Evolutionary conservation across 2,888 invertebrate genomes (phyloP), one percentile per base, ranked within the genome.

Genomic region (Mythimna vitellina): DNA sequence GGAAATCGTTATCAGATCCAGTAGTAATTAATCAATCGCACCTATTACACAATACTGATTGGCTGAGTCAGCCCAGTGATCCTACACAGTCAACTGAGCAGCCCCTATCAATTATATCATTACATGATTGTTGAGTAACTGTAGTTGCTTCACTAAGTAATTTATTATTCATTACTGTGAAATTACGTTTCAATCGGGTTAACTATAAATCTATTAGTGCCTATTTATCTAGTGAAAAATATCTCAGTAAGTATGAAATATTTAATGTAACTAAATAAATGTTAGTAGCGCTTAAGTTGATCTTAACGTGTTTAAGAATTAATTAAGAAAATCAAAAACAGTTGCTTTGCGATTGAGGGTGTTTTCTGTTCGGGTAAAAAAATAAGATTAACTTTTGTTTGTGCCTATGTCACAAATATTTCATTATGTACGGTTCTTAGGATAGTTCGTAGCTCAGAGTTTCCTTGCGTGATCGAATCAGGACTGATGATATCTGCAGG

Each of bases 51-150:
- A 65, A 69, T 42, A 7, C 54, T 67, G 67, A 66, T 63, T 51
- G 49, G 25, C 51, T 62, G 51, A 20, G 46, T 12, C 35, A 38
- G 25, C n/a, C 22, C 42, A 22, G 35, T 65, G 46, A 8, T 65
- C 32, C 17, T 68, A 12, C 20, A 22, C 46, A 49, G 56, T 54
- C 20, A 62, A 49, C 29, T 22, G 46, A 38, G 7, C 68, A 57
- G 75, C 65, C 65, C 65, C 51, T 69, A 81, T 80, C 69, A 80
- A 80, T 76, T 76, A 76, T 63, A 53, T 57, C 10, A 61, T 76
- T 76, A 78, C 51, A 63, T 81, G 35, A 66, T 80, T 64, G 60
- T 80, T 66, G 53, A 69, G 62, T 80, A 66, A 80, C 69, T 65
- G 3, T 3, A 14, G 57, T 53, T n/a, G 38, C 38, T 32, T 7